A percentile compares a stretch with the other conserved stretches of the same genome.
Evolutionary conservation across 2,113 vertebrate genomes (phyloP).

Genomic region (Osmerus mordax): DNA sequence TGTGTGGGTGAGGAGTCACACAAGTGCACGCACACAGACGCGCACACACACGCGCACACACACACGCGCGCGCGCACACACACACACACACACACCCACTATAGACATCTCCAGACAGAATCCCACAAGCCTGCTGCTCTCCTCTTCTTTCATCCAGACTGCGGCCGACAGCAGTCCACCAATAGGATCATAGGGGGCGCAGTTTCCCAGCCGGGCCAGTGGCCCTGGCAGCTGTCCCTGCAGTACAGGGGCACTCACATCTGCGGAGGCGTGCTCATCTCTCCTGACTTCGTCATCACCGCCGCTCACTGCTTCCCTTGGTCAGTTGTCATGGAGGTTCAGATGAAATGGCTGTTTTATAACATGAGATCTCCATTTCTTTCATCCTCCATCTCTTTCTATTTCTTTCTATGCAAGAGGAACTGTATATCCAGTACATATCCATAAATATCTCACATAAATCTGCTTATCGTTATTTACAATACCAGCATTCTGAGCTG

Average conservation of each 20-base stretch:
- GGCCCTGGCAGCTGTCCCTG: conserved; percentile 91
- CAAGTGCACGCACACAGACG: conserved; percentile 43
- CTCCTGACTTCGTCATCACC: conserved; percentile 79
- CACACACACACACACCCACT: not conserved
- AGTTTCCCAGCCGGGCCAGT: conserved; percentile 68
- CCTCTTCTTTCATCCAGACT: conserved; percentile 68
- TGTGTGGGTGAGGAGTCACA: conserved; percentile 63
- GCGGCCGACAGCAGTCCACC: conserved; percentile 69
- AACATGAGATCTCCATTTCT: not conserved
- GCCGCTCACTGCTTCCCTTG: conserved; percentile 90
- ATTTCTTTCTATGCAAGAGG: not conserved
- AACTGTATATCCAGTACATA: too few species aligned
- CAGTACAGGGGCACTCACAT: conserved; percentile 75
- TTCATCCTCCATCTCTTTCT: not conserved
- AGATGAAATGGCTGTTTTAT: not conserved
- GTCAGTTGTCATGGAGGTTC: conserved; percentile 67
- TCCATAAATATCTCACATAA: too few species aligned
- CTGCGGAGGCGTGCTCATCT: conserved; percentile 85
- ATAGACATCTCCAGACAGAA: not conserved
- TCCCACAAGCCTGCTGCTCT: not conserved
- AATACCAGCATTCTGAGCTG: not conserved
- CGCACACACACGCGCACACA: conserved; percentile 5
- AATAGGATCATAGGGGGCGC: conserved; percentile 84
- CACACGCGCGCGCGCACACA: not conserved
- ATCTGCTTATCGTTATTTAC: too few species aligned